Percentiles rank a stretch among this genome's conserved stretches.
Evolutionary conservation across 2,888 invertebrate genomes (phyloP).

Genomic region (Atethmia centrago): DNA sequence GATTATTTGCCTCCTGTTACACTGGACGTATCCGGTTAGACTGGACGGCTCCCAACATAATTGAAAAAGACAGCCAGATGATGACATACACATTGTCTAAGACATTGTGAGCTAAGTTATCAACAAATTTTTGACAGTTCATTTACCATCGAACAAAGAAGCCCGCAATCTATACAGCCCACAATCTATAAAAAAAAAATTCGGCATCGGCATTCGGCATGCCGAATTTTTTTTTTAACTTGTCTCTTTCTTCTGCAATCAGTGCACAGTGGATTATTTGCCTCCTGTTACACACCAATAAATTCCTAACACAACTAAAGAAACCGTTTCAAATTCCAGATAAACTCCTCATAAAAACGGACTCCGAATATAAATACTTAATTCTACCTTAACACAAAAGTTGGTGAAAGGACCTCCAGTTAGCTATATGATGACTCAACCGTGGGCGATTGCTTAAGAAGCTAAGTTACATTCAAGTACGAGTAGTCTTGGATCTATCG

Average conservation of each 20-base stretch:
- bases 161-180: no score
- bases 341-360: constrained; percentile 34
- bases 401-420: constrained; percentile 60
- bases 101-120: no score
- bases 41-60: no score
- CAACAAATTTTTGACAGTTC: no score
- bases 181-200: no score
- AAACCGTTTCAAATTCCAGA: constrained; percentile 27
- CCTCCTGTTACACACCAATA: not conserved
- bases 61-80: no score
- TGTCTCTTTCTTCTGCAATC: not conserved
- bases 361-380: constrained; percentile 44
- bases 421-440: constrained; percentile 59
- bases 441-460: constrained; percentile 64
- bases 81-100: no score
- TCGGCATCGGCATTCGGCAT: no score
- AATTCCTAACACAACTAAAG: not conserved
- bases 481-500: constrained; percentile 33
- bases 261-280: not conserved
- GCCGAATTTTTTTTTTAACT: not conserved
- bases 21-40: no score
- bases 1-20: not conserved
- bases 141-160: no score
- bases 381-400: constrained; percentile 53
- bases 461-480: constrained; percentile 43